Evolutionary conservation across 2,888 invertebrate species (phyloP).

Genomic region (Phania funesta): DNA sequence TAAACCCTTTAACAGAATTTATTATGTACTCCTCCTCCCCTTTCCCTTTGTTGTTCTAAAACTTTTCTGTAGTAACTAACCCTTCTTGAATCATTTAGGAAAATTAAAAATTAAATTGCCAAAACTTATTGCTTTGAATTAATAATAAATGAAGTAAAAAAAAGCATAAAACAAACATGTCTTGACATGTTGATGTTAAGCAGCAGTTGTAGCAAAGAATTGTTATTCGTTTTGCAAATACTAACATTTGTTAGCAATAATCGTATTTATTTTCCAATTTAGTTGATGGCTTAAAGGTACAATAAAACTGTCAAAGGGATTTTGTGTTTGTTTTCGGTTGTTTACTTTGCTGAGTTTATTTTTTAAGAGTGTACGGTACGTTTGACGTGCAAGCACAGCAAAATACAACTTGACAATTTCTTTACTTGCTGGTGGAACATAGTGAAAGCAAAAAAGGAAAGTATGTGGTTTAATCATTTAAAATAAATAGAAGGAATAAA

Average conservation of each 20-base stretch:
- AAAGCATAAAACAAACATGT: slow-evolving; percentile 20
- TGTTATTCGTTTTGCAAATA: background rate
- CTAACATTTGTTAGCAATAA: slow-evolving; percentile 32
- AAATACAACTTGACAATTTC: background rate
- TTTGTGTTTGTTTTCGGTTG: slow-evolving; percentile 18
- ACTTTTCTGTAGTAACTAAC: background rate
- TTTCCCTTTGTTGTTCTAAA: background rate
- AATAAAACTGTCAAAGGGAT: slow-evolving; percentile 63
- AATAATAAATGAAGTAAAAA: background rate
- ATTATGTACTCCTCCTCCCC: slow-evolving; percentile 24
- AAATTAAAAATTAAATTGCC: background rate
- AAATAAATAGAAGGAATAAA: slow-evolving; percentile 20
- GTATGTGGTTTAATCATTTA: background rate
- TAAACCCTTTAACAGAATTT: slow-evolving; percentile 10
- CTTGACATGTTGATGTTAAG: background rate
- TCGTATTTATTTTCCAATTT: slow-evolving; percentile 61
- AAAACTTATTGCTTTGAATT: background rate
- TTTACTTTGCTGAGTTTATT: background rate
- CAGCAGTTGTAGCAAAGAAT: background rate
- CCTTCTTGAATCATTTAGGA: background rate
- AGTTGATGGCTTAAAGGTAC: slow-evolving; percentile 56
- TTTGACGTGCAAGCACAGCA: background rate
- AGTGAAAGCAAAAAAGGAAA: background rate
- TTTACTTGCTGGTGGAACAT: too few relatives aligned
- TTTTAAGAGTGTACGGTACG: background rate